Evolutionary conservation across 2,113 vertebrate species (phyloP).

Genomic region (Rhinopomastus cyanomelas): DNA sequence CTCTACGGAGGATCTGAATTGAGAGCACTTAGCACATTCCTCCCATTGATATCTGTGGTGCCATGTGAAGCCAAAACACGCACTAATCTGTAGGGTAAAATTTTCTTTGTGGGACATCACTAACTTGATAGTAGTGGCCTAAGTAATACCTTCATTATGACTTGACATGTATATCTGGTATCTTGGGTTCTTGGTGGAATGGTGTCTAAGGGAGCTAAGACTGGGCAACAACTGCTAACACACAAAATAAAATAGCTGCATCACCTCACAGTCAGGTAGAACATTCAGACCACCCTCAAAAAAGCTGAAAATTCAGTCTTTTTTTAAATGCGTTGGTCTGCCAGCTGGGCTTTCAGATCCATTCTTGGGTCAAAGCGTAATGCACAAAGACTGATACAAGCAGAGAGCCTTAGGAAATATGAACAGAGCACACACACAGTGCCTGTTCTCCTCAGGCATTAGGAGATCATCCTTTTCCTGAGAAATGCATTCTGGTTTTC

Average conservation of each 20-base stretch:
- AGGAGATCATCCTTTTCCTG: background rate
- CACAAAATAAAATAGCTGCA: background rate
- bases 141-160: background rate
- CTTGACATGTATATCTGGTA: background rate
- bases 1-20: conserved; percentile 11
- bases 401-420: background rate
- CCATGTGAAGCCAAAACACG: conserved; percentile 15
- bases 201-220: background rate
- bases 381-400: too few species aligned
- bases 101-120: background rate
- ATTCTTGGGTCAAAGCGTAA: background rate
- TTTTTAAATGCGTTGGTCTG: background rate
- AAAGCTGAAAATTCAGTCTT: background rate
- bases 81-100: background rate
- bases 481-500: background rate
- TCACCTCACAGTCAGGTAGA: background rate
- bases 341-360: background rate
- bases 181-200: background rate
- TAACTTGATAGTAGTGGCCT: background rate
- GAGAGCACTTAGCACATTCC: conserved; percentile 53
- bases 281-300: background rate
- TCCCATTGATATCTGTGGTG: conserved; percentile 1
- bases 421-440: background rate
- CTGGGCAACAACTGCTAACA: background rate
- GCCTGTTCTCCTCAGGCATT: background rate